Percentiles rank a stretch among this genome's conserved stretches.
phyloP scores from a whole-genome alignment of 2,797 vertebrate species.

The Clarias laeviceps region DNA sequence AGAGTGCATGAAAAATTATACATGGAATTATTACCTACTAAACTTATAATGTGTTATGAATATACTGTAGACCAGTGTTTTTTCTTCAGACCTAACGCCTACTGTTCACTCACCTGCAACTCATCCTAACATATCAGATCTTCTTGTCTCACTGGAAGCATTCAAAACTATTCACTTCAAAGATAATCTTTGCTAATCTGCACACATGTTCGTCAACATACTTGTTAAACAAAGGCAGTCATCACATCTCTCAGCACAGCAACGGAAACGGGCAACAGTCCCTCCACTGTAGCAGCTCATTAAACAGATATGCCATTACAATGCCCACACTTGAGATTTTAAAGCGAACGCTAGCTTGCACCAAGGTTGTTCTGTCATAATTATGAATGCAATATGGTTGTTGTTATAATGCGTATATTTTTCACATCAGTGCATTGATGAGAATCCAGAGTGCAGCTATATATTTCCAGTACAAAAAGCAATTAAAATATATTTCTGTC shows the following conservation, averaged over 20 bases:
- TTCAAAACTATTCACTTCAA: not conserved
- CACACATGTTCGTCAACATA: not conserved
- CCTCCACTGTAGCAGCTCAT: slow-evolving; percentile 39
- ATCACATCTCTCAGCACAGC: not conserved
- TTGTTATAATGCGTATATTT: slow-evolving; percentile 35
- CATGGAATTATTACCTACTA: not conserved
- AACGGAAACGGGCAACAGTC: slow-evolving; percentile 17
- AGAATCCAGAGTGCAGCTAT: not conserved
- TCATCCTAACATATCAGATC: not conserved
- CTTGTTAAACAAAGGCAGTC: slow-evolving; percentile 18
- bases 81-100: not conserved
- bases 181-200: slow-evolving; percentile 6
- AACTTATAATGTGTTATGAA: not conserved
- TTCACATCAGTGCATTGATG: slow-evolving; percentile 40
- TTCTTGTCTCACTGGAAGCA: not conserved
- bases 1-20: not conserved
- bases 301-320: slow-evolving; percentile 42
- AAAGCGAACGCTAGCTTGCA: slow-evolving; percentile 33
- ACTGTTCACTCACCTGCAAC: not conserved
- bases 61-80: not conserved
- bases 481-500: slow-evolving; percentile 13
- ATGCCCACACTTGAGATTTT: slow-evolving; percentile 32
- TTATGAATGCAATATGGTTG: slow-evolving; percentile 45
- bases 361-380: slow-evolving; percentile 47
- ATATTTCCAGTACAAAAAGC: not conserved